These are phyloP conservation scores for Xanthia icteritia DNA, from an alignment of 2,888 invertebrate genomes.

Conservation along the genomic window DNA sequence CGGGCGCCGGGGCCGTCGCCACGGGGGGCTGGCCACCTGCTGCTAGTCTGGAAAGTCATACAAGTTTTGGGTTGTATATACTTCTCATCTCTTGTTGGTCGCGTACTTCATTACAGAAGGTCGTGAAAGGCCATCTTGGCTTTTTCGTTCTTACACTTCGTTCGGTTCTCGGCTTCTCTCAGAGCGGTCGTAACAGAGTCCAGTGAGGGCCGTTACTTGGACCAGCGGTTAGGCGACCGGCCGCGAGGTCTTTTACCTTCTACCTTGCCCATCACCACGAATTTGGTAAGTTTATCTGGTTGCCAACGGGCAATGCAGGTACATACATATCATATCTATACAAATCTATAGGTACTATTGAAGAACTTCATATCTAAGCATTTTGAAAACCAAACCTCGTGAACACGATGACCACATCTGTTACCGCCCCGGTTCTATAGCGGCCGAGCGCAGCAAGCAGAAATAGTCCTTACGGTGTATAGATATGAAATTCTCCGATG, in stretches of 20 bases:
- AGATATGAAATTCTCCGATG: too few relatives aligned
- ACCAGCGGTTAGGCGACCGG: not conserved
- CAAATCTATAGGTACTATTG: too few relatives aligned
- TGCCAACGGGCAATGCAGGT: not conserved
- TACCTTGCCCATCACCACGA: not conserved
- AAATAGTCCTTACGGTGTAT: too few relatives aligned
- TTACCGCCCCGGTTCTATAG: too few relatives aligned
- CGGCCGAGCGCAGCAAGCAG: too few relatives aligned
- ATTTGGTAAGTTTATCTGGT: not conserved
- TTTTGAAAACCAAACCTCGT: too few relatives aligned
- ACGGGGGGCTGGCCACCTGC: constrained; percentile 78
- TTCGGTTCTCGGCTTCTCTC: not conserved
- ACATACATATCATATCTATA: too few relatives aligned
- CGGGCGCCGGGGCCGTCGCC: constrained; percentile 66
- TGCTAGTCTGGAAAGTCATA: constrained; percentile 74
- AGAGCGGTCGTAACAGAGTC: too few relatives aligned
- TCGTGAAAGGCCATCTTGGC: not conserved
- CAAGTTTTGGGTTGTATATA: not conserved
- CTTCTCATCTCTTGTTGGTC: not conserved
- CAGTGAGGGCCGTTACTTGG: not conserved
- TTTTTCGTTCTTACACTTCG: not conserved
- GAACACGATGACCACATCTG: too few relatives aligned
- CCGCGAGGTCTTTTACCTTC: not conserved
- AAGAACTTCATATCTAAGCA: too few relatives aligned
- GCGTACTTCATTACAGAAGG: not conserved